A percentile compares a stretch with the other conserved stretches of the same genome.
phyloP scores from a whole-genome alignment of 1,140 invertebrate species.

The Camponotus vicinus region DNA sequence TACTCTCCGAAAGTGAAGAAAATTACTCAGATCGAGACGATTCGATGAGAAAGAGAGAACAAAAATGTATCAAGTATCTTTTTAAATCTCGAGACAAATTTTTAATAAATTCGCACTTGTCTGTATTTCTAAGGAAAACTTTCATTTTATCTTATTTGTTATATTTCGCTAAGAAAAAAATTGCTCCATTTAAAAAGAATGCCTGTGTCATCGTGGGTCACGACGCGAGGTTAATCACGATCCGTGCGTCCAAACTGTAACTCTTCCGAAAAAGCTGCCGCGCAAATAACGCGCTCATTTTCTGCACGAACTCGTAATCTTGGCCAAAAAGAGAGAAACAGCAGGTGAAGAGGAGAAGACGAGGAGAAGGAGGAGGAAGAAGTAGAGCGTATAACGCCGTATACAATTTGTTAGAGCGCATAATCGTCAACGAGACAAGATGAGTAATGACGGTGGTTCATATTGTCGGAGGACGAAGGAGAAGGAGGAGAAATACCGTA shows the following conservation, averaged over 20 bases:
- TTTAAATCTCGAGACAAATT: neutral
- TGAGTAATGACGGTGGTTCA: constrained; percentile 59
- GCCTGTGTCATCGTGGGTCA: neutral
- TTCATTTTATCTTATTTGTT: neutral
- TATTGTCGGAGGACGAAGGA: constrained; percentile 36
- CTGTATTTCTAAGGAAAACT: neutral
- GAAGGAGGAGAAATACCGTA: constrained; percentile 48
- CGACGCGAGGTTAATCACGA: constrained; percentile 19
- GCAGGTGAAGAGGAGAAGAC: neutral
- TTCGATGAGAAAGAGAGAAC: neutral
- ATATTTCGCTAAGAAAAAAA: neutral
- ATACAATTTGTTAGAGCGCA: constrained; percentile 61
- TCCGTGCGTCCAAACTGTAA: constrained; percentile 9
- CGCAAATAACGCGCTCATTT: constrained; percentile 43
- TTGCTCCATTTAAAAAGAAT: neutral
- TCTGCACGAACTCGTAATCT: constrained; percentile 47
- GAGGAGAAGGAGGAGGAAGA: neutral
- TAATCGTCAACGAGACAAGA: constrained; percentile 62
- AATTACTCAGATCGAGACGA: neutral
- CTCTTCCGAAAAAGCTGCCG: constrained; percentile 13
- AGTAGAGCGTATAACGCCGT: constrained; percentile 54
- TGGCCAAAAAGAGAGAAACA: constrained; percentile 2
- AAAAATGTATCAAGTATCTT: neutral
- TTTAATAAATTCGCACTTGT: neutral
- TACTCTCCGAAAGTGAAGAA: neutral